A percentile compares a stretch with the other conserved stretches of the same genome.
Evolutionary conservation across 2,888 invertebrate genomes (phyloP).

Genomic region (Linnaemya vulpina): DNA sequence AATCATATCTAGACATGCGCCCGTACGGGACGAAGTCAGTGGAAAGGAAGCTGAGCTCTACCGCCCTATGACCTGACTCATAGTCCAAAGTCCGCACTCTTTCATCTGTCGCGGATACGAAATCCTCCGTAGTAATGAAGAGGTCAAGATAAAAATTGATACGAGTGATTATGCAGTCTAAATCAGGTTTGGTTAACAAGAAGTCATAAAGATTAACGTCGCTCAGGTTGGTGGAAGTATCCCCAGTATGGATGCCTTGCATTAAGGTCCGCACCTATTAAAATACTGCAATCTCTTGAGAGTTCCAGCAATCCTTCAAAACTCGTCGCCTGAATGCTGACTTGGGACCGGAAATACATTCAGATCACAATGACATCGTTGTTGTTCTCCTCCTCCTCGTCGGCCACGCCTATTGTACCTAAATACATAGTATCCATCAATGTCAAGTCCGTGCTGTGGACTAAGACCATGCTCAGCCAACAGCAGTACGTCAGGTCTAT

Average conservation of each 20-base stretch:
- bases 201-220: too few relatives aligned
- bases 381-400: too few relatives aligned
- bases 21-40: not conserved
- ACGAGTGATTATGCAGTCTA: too few relatives aligned
- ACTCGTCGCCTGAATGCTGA: not conserved
- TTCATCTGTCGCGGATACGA: not conserved
- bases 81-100: not conserved
- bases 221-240: not conserved
- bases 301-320: not conserved
- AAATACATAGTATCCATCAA: too few relatives aligned
- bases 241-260: slow-evolving; percentile 2
- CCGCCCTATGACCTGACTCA: not conserved
- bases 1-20: too few relatives aligned
- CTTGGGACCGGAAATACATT: not conserved
- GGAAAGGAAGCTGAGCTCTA: not conserved
- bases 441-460: too few relatives aligned
- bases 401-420: too few relatives aligned
- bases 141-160: too few relatives aligned
- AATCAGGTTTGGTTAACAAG: not conserved
- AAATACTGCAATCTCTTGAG: not conserved
- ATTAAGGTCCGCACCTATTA: too few relatives aligned
- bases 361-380: not conserved
- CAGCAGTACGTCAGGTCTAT: too few relatives aligned
- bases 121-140: not conserved
- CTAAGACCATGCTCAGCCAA: too few relatives aligned